Percentiles rank a stretch among this genome's conserved stretches.
phyloP scores from a whole-genome alignment of 2,888 invertebrate species.

The Cacoxenus indagator region DNA sequence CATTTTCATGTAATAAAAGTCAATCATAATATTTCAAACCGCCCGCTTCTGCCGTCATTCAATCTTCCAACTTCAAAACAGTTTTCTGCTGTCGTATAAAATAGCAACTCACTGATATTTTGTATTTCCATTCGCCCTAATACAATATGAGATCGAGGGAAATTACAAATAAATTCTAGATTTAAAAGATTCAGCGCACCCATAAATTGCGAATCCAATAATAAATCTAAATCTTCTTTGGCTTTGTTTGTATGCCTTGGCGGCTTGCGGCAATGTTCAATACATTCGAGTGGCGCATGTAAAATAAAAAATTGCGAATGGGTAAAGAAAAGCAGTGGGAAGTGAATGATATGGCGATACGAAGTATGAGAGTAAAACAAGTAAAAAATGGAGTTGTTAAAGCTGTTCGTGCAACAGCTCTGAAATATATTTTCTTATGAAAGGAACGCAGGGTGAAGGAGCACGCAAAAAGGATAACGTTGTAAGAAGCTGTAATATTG shows the following conservation, averaged over 20 bases:
- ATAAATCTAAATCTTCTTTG: constrained; percentile 6
- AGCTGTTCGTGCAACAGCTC: background rate
- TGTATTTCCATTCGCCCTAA: background rate
- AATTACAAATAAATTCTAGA: background rate
- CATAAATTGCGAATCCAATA: background rate
- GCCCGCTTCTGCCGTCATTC: constrained; percentile 37
- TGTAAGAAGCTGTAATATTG: constrained; percentile 38
- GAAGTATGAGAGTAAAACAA: background rate
- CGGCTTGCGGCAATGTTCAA: background rate
- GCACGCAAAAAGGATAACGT: constrained; percentile 1
- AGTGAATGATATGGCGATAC: background rate
- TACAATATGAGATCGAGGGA: background rate
- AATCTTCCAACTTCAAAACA: background rate
- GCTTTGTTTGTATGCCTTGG: background rate
- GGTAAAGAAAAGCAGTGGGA: background rate
- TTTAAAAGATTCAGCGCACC: background rate
- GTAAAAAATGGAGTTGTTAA: background rate
- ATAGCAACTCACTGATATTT: background rate
- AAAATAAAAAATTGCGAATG: background rate
- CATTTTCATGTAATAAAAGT: constrained; percentile 62
- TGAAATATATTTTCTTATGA: constrained; percentile 8
- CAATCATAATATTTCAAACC: constrained; percentile 62
- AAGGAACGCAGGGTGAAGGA: background rate
- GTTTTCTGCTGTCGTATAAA: background rate
- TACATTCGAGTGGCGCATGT: background rate